Conservation (phyloP, 2,113 vertebrate species). For the Heteronetta atricapilla region DNA sequence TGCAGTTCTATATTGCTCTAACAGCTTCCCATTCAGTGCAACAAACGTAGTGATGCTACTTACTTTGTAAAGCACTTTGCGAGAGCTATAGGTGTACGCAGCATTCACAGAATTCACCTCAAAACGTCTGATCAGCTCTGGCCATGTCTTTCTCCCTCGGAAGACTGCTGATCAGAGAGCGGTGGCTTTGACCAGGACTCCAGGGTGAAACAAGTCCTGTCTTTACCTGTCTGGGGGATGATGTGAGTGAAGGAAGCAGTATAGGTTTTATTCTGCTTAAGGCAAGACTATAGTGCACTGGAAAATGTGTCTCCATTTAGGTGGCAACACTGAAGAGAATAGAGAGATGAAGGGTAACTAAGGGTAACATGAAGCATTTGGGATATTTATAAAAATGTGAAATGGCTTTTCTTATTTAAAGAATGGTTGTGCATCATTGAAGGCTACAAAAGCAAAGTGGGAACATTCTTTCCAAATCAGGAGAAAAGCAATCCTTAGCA, state of each 20-base stretch:
- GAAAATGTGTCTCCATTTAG: not conserved
- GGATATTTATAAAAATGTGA: slow-evolving; percentile 18
- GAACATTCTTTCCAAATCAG: slow-evolving; percentile 8
- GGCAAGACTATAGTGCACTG: not conserved
- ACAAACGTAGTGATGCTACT: not conserved
- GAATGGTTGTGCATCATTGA: slow-evolving; percentile 12
- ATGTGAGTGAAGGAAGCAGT: not conserved
- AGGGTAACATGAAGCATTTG: not conserved
- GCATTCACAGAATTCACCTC: not conserved
- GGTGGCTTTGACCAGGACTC: not conserved
- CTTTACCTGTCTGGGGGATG: not conserved
- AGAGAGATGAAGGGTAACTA: not conserved
- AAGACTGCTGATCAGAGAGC: not conserved
- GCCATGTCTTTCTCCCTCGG: not conserved
- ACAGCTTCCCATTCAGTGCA: not conserved
- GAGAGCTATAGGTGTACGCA: not conserved
- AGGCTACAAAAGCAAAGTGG: not conserved
- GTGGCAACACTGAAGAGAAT: not conserved
- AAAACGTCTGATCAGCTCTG: not conserved
- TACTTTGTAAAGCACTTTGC: not conserved
- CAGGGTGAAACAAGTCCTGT: not conserved
- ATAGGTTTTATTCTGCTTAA: not conserved
- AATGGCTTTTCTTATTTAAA: slow-evolving; percentile 13
- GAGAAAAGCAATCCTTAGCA: slow-evolving; percentile 34
- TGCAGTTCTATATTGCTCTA: not conserved